These are phyloP conservation scores for Notolepis coatsorum DNA, from an alignment of 2,797 vertebrate species.

Conservation along the genomic window DNA sequence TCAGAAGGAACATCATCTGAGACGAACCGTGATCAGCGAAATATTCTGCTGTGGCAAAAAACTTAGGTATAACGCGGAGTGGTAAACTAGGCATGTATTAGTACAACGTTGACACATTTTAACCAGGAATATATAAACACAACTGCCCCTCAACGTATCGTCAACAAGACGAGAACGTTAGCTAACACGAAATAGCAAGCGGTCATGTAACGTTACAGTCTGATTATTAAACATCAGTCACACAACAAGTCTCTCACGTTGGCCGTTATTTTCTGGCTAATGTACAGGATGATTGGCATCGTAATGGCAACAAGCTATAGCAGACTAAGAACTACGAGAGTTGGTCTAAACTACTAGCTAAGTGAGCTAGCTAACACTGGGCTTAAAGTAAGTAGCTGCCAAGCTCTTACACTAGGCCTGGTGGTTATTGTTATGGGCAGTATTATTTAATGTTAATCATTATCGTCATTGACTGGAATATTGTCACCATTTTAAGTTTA, in stretches of 20 bases:
- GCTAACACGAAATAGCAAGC: neutral
- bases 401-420: too few relatives aligned
- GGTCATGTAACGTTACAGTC: constrained; percentile 51
- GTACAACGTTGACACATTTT: constrained; percentile 32
- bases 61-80: constrained; percentile 57
- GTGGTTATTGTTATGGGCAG: neutral
- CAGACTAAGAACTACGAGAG: constrained; percentile 33
- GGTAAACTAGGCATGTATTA: neutral
- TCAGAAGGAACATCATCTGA: constrained; percentile 28
- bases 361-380: constrained; percentile 6
- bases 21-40: constrained; percentile 35
- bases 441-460: neutral
- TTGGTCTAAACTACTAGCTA: neutral
- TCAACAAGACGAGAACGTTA: too few relatives aligned
- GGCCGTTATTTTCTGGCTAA: constrained; percentile 70
- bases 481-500: too few relatives aligned
- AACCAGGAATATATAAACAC: neutral
- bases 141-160: too few relatives aligned
- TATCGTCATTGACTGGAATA: neutral
- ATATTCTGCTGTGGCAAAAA: constrained; percentile 48
- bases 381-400: constrained; percentile 45
- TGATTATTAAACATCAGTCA: constrained; percentile 74
- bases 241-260: too few relatives aligned
- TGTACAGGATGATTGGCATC: constrained; percentile 27
- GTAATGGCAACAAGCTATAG: constrained; percentile 17